Base-by-base conservation (phyloP, 2,888 invertebrate species). In the Apomyelois bistriatella region DNA sequence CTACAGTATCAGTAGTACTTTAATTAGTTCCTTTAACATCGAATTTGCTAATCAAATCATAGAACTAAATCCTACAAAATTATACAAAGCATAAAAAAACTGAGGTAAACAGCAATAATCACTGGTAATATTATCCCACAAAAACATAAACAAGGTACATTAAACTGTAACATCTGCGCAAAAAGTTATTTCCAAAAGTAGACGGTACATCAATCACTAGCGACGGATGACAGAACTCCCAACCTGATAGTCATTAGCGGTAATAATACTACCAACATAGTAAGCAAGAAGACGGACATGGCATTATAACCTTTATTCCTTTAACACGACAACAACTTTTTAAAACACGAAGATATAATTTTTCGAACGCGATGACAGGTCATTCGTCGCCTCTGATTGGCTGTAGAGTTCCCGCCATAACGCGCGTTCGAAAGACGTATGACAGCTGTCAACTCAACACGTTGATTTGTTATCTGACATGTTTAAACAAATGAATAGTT, bases 331-430 rank as follows among this genome's bases (percentile, higher is more conserved):
- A 42, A 36, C 35, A 13, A 35, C 37, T 43, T 52, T 43, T 42
- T 28, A 17, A 37, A 43, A n/a, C 32, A 12, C 36, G 13, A 17
- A 22, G 10, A 6, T 8, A 2, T 8, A 28, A 52, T 60, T 64
- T 62, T 58, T 57, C 55, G 62, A 70, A 67, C 69, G 67, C 57
- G 75, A 55, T 74, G 79, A 79, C 80, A 76, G 71, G 72, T 79
- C 82, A 64, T 64, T 85, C 85, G 69, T 66, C 88, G 79, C 81
- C 72, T 65, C 72, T 86, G 82, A 87, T 87, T 87, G 86, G 86
- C 69, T 66, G 72, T 64, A 62, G 66, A 55, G 64, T 60, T 76
- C 74, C 77, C 79, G 81, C 76, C 79, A 78, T 78, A 80, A 76
- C 65, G 58, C 61, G 68, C 67, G 65, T 68, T 72, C 59, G 70